phyloP scores from a whole-genome alignment of 1,140 invertebrate genomes.

The Drosophila parvula region DNA sequence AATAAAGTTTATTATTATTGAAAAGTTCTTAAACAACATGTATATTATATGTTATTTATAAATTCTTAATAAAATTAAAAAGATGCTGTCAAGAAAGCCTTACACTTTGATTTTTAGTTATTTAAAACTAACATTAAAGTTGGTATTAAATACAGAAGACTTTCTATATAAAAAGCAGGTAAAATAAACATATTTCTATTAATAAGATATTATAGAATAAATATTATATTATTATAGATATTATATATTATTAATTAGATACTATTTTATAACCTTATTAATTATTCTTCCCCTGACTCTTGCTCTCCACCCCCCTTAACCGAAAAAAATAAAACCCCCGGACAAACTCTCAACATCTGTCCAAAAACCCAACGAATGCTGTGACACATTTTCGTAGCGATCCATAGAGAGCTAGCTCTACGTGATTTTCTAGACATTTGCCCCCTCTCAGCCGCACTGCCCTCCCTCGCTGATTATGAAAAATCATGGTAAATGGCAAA shows the following conservation, averaged over 20 bases:
- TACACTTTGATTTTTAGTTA: background rate
- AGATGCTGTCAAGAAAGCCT: too few species aligned
- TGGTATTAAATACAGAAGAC: too few species aligned
- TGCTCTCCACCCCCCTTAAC: background rate
- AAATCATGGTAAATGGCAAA: constrained; percentile 74
- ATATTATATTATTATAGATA: background rate
- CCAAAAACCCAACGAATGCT: constrained; percentile 20
- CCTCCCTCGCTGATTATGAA: constrained; percentile 69
- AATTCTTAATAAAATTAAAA: too few species aligned
- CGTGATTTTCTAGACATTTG: constrained; percentile 78
- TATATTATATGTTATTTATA: too few species aligned
- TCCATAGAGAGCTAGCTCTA: constrained; percentile 36
- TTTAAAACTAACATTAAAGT: too few species aligned
- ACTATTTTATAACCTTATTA: background rate
- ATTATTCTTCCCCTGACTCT: background rate
- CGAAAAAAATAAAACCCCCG: background rate
- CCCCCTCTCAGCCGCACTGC: background rate
- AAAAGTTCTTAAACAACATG: too few species aligned
- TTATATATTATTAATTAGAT: background rate
- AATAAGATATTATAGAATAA: background rate
- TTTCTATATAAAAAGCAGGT: too few species aligned
- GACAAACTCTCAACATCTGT: constrained; percentile 39
- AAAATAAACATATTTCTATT: too few species aligned
- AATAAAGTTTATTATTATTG: too few species aligned
- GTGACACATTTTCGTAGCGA: constrained; percentile 36